Base-by-base conservation (phyloP, 2,888 invertebrate genomes). In the Melanchra persicariae region DNA sequence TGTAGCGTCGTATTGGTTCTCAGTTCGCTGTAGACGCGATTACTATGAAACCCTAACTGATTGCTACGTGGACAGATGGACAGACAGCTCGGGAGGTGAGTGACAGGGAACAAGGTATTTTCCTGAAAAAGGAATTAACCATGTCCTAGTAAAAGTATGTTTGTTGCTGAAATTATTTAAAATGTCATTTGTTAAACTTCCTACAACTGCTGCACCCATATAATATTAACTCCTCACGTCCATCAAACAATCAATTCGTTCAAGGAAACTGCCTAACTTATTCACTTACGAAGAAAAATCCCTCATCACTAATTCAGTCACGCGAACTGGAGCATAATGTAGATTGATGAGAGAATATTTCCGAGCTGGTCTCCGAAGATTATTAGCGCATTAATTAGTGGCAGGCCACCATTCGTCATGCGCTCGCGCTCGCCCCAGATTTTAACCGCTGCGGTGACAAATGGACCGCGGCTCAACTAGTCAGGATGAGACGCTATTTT, bases 311-410 rank as follows among this genome's bases (percentile, higher is more conserved):
- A 63, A 59, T 63, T 67, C 65, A 63, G 71, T 65, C 57, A 59
- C 55, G 62, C 62, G 55, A 69, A 78, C 64, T 73, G 51, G 58
- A 54, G 26, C 64, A 77, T 85, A 79, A 79, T 62, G 60, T 64
- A 77, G 85, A 83, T 83, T 74, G 81, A 83, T 85, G 81, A 77
- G 40, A 55, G 68, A 58, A 69, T 74, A 79, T 62, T 76, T 73
- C 83, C 74, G 62, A 79, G 69, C 83, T 74, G 65, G 77, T 74
- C 60, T 58, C 69, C 67, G 51, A 70, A 74, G 81, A 85, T 83
- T 83, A 83, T 81, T 74, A 74, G 77, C 59, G 58, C 83, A 85
- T 83, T 85, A 83, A 83, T 83, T 83, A 83, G 85, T 72, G 66
- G 70, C 83, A 75, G 82, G 76, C 68, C 30, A 40, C 61, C 74